Conservation (phyloP, 2,888 invertebrate species). For the Toxonevra muliebris region DNA sequence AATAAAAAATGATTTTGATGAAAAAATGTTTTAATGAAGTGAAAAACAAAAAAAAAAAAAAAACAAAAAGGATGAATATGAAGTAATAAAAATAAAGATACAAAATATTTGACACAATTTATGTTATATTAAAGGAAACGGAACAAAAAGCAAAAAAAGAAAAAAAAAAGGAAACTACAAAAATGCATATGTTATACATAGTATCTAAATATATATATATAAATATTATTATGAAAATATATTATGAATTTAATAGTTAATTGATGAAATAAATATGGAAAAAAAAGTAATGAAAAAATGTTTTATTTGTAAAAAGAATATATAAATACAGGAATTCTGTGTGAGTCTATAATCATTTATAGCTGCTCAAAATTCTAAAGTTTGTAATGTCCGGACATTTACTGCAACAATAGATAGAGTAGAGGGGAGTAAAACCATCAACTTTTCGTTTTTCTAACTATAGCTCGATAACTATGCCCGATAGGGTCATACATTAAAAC, state of each 20-base stretch:
- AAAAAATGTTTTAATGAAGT: conserved; percentile 18
- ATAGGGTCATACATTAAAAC: no score
- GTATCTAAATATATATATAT: conserved; percentile 40
- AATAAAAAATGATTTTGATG: no score
- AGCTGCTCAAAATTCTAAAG: no score
- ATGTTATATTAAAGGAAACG: conserved; percentile 16
- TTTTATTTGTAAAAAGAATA: no score
- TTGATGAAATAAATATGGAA: conserved; percentile 59
- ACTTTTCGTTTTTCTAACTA: no score
- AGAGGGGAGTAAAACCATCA: no score
- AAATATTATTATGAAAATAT: conserved; percentile 41
- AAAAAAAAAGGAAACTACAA: conserved; percentile 15
- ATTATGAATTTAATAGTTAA: conserved; percentile 58
- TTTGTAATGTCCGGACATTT: no score
- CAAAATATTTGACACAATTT: conserved; percentile 2
- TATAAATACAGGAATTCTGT: no score
- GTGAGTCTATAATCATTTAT: no score
- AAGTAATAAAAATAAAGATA: conserved; percentile 26
- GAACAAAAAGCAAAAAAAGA: conserved; percentile 33
- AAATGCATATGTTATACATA: conserved; percentile 51
- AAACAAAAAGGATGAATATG: conserved; percentile 33
- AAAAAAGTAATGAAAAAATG: conserved; percentile 25
- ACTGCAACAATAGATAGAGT: no score
- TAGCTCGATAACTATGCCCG: no score
- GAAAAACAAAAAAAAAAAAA: conserved; percentile 24